Percentiles rank a stretch among this genome's conserved stretches.
phyloP scores from a whole-genome alignment of 2,797 vertebrate genomes.

The Odontamblyopus rebecca region DNA sequence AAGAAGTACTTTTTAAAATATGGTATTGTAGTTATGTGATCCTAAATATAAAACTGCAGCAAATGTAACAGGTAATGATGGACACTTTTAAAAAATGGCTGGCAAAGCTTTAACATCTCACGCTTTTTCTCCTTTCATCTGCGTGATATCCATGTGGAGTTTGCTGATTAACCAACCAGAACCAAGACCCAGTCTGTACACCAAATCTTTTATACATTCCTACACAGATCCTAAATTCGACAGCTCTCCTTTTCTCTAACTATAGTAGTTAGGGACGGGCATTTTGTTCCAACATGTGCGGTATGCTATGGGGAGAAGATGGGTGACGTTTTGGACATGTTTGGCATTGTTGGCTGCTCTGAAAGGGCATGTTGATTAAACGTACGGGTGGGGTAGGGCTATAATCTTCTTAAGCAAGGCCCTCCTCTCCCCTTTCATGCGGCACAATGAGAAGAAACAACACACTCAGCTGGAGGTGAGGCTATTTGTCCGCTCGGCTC shows the following conservation, averaged over 20 bases:
- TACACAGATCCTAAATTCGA: conserved; percentile 21
- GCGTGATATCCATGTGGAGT: too few relatives aligned
- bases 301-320: conserved; percentile 62
- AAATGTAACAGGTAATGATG: too few relatives aligned
- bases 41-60: too few relatives aligned
- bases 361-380: conserved; percentile 85
- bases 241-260: conserved; percentile 40
- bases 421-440: conserved; percentile 77
- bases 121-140: too few relatives aligned
- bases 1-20: too few relatives aligned
- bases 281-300: conserved; percentile 72
- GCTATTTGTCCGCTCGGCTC: conserved; percentile 74
- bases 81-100: too few relatives aligned
- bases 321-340: conserved; percentile 73
- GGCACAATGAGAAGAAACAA: conserved; percentile 80
- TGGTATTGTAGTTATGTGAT: too few relatives aligned
- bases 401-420: conserved; percentile 83
- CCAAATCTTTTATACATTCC: conserved; percentile 33
- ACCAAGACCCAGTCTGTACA: background rate
- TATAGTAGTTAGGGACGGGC: conserved; percentile 42
- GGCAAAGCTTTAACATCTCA: too few relatives aligned
- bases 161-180: too few relatives aligned
- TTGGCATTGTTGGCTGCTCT: conserved; percentile 73
- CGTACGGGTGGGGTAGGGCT: conserved; percentile 76
- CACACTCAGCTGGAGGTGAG: conserved; percentile 78